Evolutionary conservation across 2,888 invertebrate genomes (phyloP), one percentile per base, ranked within the genome.

Genomic region (Hirtodrosophila histrioides): DNA sequence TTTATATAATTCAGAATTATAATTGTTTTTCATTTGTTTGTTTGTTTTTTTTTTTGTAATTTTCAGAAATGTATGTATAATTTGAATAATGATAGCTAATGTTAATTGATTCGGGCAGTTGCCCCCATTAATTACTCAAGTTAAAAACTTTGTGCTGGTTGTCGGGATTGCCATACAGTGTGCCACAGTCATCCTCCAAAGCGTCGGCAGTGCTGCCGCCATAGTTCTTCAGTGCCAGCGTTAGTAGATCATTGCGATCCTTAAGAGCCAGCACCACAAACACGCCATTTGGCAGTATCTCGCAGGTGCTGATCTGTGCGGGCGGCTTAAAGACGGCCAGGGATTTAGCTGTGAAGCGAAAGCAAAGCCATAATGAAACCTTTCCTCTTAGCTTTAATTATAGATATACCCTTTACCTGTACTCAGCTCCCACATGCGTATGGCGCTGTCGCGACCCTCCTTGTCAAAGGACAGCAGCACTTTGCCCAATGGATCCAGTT

Each of bases 311-410:
- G 77, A 96, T 94, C 64, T 94, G 93, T 45, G 94, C 93, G 44
- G 95, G 94, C 1, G 96, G 96, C 3, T 96, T 96, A 92, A 95
- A 96, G 0, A 96, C 95, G 27, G 96, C 95, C 88, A 96, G 92
- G 55, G 96, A 93, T 89, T 95, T 94, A 46, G 96, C 96, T 96
- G 91, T n/a, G 27, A 90, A 88, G 77, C 64, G 4, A n/a, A 33
- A 49, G 62, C 8, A 17, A 12, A 24, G 35, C 7, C 4, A 35
- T 9, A 8, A 36, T 2, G 4, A 3, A 17, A 8, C 33, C 24
- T 27, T 3, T 9, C 8, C 8, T 27, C 8, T n/a, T 33, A 35
- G 0, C 40, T 9, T 9, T 11, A 9, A 3, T 9, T 35, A 1
- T 4, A 6, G 17, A 7, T 17, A 7, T 0, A 8, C 7, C 0